Base-by-base conservation (phyloP, 2,113 vertebrate species). In the Phoenicopterus ruber region DNA sequence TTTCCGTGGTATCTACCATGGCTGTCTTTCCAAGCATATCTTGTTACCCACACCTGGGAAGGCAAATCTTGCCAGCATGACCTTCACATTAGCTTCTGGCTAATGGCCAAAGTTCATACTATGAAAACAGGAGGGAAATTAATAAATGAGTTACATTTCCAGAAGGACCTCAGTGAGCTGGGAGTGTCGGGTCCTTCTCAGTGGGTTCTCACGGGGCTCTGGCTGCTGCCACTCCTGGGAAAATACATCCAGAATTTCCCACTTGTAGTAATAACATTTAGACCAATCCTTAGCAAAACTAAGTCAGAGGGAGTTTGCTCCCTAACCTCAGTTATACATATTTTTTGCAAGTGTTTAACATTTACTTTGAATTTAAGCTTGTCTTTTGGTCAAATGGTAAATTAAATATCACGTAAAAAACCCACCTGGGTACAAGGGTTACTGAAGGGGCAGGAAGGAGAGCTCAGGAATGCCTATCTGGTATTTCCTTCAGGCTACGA, bases 351-450 rank as follows among this genome's bases (percentile, higher is more conserved):
- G 22, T 21, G 19, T 81, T 94, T 92, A 96, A 87, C 15, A 63
- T 94, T 93, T 88, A 89, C 70, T 94, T 95, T 76, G 57, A 89
- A 86, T 72, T 92, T 79, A 89, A 91, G 10, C 19, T 69, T 80
- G 17, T 40, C 57, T 87, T 94, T 52, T 69, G 47, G 21, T 71
- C 24, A 89, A 95, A 90, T 29, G 21, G 36, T 79, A 94, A 79
- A 82, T 82, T 54, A 93, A 93, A 87, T 87, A 87, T n/a, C 71
- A 84, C 1, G 0, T 38, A 32, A 36, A 89, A 91, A 85, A 29
- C 2, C 12, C 62, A 79, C 44, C 31, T 63, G 40, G 26, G 2
- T 63, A 34, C 14, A 44, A 74, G 36, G 85, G 77, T 92, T 86
- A 81, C 29, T 42, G 49, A 86, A n/a, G 28, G 44, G 42, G 18